Conservation (phyloP, 2,888 invertebrate species). For the Stratiomys singularior region DNA sequence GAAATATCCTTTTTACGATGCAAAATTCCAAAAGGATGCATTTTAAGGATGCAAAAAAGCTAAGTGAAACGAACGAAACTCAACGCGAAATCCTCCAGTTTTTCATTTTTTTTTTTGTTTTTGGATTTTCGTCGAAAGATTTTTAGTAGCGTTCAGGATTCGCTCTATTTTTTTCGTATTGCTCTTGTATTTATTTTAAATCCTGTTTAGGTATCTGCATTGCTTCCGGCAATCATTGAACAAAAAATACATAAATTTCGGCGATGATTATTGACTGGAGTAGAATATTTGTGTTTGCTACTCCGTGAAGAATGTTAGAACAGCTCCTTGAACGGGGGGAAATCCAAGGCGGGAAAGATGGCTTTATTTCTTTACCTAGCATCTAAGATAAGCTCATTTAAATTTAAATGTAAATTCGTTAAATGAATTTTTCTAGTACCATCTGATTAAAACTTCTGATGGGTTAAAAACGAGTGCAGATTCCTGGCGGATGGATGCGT, state of each 20-base stretch:
- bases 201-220: constrained; percentile 47
- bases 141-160: not conserved
- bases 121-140: constrained; percentile 1
- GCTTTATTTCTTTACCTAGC: too few species aligned
- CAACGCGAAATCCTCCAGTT: not conserved
- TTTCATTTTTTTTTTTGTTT: constrained; percentile 17
- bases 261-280: not conserved
- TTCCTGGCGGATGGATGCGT: too few species aligned
- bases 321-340: too few species aligned
- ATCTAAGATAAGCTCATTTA: too few species aligned
- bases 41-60: constrained; percentile 50
- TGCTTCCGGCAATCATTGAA: constrained; percentile 47
- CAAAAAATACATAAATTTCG: not conserved
- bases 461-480: too few species aligned
- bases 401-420: too few species aligned
- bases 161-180: not conserved
- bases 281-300: not conserved
- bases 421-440: too few species aligned
- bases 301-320: not conserved
- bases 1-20: constrained; percentile 48
- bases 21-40: constrained; percentile 50
- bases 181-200: constrained; percentile 20
- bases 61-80: constrained; percentile 25
- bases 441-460: too few species aligned
- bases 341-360: too few species aligned